Evolutionary conservation across 1,140 invertebrate species (phyloP), one percentile per base, ranked within the genome.

Genomic region (Drosophila littoralis): DNA sequence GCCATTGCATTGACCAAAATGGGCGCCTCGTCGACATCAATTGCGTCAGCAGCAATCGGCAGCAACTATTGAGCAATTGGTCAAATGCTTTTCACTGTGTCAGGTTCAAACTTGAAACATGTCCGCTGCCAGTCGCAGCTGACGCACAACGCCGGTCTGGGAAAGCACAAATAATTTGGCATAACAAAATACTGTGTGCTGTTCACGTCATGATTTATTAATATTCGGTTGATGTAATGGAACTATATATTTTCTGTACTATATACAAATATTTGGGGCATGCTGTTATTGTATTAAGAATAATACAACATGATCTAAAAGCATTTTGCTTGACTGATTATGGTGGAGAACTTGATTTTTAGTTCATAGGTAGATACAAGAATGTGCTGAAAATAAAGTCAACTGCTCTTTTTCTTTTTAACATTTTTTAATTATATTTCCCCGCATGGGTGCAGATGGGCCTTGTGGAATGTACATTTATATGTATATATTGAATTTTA

Each of bases 201-300:
- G 57, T 74, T 59, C 65, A 75, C 83, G 84, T 88, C 83, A 88
- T 73, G 75, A 67, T 83, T 88, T 88, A 86, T 88, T 83, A 88
- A 88, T 88, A 88, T 88, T 88, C 83, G 54, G 79, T 88, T 86
- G 75, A 82, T 86, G 82, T 88, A 86, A 88, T 82, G 75, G 22
- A 68, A 67, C 64, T 60, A 59, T 52, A 70, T 70, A 63, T 35
- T 52, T 68, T 68, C 33, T 55, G 35, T 12, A 48, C 60, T 15
- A 54, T 10, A 61, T 61, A 13, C 43, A 64, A 36, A 55, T 65
- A 65, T 70, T 57, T 64, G 46, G 45, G 64, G 35, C 36, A 15
- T 22, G 13, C 38, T 45, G 50, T 68, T 60, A 15, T 79, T 58
- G 32, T 60, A 63, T 55, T 46, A 22, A 66, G 35, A 52, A 32